Base-by-base conservation (phyloP, 2,888 invertebrate species). In the Ichneumoninae sp. region DNA sequence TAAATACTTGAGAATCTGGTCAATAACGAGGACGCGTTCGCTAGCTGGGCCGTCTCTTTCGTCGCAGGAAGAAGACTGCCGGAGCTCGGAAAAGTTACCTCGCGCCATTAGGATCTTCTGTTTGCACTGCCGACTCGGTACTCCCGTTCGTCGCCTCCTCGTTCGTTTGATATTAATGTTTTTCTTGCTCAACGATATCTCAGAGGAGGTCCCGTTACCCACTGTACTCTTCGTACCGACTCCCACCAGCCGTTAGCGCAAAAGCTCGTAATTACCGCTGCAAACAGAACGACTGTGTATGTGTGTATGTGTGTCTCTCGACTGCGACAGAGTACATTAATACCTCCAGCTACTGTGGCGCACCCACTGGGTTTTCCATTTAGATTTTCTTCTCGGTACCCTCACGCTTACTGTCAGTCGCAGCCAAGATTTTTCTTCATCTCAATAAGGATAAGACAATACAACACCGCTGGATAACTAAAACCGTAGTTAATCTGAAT, bases 101-200 rank as follows among this genome's bases (percentile, higher is more conserved):
- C 75, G 60, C 87, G 86, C 90, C 91, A 92, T 92, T 92, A 92
- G 90, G 89, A 89, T 89, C 90, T 87, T 89, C 90, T 92, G 89
- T 92, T 93, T 92, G 90, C 91, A 89, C 91, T 91, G 86, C 84
- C 87, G 89, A 85, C 82, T 88, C 90, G 87, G 88, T 89, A 89
- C 87, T 89, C 87, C 81, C 89, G 87, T 66, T 89, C 90, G 89
- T 89, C 68, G 80, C 83, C 74, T 86, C 71, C 71, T 85, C 85
- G 44, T 47, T 74, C 76, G 85, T 88, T 92, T 91, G 90, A 92
- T 92, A 93, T 92, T 92, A 93, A 92, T 92, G 92, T 93, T 93
- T 93, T 92, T 92, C 92, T 93, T 93, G 88, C 89, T 57, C 85
- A 47, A 75, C 83, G 89, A 90, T 88, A 90, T 89, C 88, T 88